Percentiles rank a stretch among this genome's conserved stretches.
These are phyloP conservation scores for Sipha maydis DNA, from an alignment of 2,888 invertebrate species.

Conservation along the genomic window DNA sequence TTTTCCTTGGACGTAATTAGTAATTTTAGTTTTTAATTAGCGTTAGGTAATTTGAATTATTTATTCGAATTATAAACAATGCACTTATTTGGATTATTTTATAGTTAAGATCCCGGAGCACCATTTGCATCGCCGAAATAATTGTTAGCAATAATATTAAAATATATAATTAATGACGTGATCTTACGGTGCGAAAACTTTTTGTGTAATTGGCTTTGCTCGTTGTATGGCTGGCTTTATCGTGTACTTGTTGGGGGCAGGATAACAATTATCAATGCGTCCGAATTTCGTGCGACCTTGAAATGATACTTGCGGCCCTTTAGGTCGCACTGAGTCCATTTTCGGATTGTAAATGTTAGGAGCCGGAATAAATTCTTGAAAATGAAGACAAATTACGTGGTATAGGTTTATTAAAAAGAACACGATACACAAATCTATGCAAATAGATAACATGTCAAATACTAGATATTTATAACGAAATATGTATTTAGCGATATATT, in stretches of 20 bases:
- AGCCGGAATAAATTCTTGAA: slow-evolving; percentile 24
- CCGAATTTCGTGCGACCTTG: slow-evolving; percentile 9
- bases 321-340: slow-evolving; percentile 32
- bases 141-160: background rate
- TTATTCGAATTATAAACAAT: too few relatives aligned
- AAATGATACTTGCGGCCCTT: background rate
- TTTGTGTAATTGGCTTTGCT: background rate
- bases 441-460: too few relatives aligned
- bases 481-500: too few relatives aligned
- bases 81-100: too few relatives aligned
- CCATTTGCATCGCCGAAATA: too few relatives aligned
- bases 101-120: too few relatives aligned
- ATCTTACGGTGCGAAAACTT: background rate
- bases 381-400: background rate
- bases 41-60: too few relatives aligned
- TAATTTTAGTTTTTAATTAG: too few relatives aligned
- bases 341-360: slow-evolving; percentile 51
- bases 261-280: background rate
- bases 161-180: background rate
- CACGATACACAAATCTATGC: too few relatives aligned
- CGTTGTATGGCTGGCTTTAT: background rate
- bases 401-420: too few relatives aligned
- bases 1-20: too few relatives aligned
- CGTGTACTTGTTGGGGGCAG: slow-evolving; percentile 25
- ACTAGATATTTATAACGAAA: too few relatives aligned